Evolutionary conservation across 2,888 invertebrate species (phyloP).

Genomic region (Cyclophora albipunctata): DNA sequence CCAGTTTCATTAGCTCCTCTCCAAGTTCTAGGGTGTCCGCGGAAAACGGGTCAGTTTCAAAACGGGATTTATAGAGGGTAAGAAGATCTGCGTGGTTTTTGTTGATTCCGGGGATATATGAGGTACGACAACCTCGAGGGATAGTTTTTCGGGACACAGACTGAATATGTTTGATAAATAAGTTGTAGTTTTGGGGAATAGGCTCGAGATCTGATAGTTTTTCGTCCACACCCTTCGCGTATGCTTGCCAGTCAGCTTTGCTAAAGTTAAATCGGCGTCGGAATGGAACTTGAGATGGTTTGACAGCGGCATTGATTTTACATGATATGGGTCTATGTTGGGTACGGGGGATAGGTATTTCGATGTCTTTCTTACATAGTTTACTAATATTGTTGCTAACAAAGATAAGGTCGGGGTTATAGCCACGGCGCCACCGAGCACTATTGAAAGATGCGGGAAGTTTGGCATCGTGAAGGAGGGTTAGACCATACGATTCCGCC

Average conservation of each 20-base stretch:
- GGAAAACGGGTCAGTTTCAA: conserved; percentile 1
- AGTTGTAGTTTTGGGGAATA: too few species aligned
- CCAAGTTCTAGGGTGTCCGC: conserved; percentile 1
- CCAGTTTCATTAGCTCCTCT: background rate
- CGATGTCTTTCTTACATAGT: background rate
- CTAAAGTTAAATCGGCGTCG: too few species aligned
- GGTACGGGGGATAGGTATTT: background rate
- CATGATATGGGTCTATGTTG: background rate
- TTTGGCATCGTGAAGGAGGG: too few species aligned
- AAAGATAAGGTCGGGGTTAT: background rate
- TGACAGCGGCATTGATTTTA: background rate
- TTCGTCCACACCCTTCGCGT: too few species aligned
- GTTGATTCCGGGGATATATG: too few species aligned
- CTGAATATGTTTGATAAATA: too few species aligned
- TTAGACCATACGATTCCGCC: background rate
- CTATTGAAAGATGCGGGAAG: background rate
- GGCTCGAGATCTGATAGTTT: too few species aligned
- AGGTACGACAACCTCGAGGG: too few species aligned
- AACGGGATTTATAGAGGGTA: too few species aligned
- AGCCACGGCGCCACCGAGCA: background rate
- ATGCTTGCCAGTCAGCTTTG: too few species aligned
- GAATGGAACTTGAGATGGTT: background rate
- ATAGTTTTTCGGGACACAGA: too few species aligned
- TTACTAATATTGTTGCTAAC: background rate
- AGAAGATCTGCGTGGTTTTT: too few species aligned